phyloP scores from a whole-genome alignment of 1,140 invertebrate genomes.

The Hermatobates lingyangjiaoensis region DNA sequence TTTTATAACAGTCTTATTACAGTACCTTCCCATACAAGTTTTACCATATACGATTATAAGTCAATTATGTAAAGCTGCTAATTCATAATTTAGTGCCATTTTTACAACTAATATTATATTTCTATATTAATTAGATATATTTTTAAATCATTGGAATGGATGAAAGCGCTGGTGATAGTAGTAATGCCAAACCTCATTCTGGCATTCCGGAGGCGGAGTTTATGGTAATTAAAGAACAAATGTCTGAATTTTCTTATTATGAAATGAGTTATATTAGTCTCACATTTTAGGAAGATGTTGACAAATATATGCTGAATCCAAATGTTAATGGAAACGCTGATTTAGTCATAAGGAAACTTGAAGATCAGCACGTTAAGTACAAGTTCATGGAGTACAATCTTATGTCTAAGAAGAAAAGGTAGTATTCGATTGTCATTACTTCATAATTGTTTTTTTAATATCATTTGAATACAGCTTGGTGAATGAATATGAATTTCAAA shows the following conservation, averaged over 20 bases:
- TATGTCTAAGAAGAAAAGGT: constrained; percentile 56
- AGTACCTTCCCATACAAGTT: too few relatives aligned
- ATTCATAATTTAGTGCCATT: too few relatives aligned
- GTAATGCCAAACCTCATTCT: constrained; percentile 18
- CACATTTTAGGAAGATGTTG: constrained; percentile 68
- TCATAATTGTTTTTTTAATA: too few relatives aligned
- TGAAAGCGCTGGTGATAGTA: constrained; percentile 10
- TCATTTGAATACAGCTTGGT: too few relatives aligned
- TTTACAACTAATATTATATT: too few relatives aligned
- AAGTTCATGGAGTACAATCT: constrained; percentile 93
- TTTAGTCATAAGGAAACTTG: constrained; percentile 61
- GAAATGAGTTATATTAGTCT: background rate
- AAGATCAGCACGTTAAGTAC: constrained; percentile 87
- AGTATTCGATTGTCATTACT: too few relatives aligned
- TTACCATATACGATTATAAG: too few relatives aligned
- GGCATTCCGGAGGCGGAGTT: constrained; percentile 25
- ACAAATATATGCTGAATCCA: constrained; percentile 66
- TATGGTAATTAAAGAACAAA: constrained; percentile 18
- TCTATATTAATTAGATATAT: background rate
- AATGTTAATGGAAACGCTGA: constrained; percentile 66
- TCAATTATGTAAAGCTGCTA: too few relatives aligned
- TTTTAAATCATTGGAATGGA: constrained; percentile 9
- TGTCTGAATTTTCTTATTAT: background rate
- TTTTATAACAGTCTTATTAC: too few relatives aligned
- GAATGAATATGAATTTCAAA: too few relatives aligned